Percentiles rank a stretch among this genome's conserved stretches.
Evolutionary conservation across 2,113 vertebrate species (phyloP).

Genomic region (Nesoenas mayeri): DNA sequence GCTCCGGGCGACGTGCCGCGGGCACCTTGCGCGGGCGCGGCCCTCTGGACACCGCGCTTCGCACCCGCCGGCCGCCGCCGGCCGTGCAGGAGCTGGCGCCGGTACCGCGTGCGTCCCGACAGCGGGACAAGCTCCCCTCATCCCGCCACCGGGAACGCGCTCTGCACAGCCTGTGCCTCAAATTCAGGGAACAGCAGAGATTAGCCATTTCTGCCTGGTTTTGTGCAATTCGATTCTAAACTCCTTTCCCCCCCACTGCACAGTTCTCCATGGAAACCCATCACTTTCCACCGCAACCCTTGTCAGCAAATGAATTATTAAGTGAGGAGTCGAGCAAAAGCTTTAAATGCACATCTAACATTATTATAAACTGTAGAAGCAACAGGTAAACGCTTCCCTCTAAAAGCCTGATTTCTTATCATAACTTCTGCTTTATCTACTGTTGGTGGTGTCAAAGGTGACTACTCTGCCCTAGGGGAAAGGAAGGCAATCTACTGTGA

Average conservation of each 20-base stretch:
- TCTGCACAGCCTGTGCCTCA: neutral
- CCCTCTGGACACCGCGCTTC: neutral
- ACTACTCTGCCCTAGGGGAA: neutral
- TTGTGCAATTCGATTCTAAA: neutral
- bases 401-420: neutral
- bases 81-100: neutral
- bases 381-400: neutral
- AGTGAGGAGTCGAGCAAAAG: neutral
- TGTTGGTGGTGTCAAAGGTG: constrained; percentile 39
- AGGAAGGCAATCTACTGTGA: neutral
- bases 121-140: fast-evolving
- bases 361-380: neutral
- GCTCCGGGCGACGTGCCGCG: fast-evolving
- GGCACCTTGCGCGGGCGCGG: neutral
- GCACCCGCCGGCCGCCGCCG: neutral
- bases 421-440: neutral
- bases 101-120: neutral
- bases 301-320: neutral
- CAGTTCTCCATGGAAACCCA: neutral
- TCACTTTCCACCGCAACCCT: neutral
- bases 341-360: neutral
- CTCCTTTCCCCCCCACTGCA: neutral
- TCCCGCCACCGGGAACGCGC: neutral
- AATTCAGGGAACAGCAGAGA: neutral
- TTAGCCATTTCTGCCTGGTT: neutral